Evolutionary conservation across 2,797 vertebrate genomes (phyloP).

Genomic region (Pantherophis vulpinus): DNA sequence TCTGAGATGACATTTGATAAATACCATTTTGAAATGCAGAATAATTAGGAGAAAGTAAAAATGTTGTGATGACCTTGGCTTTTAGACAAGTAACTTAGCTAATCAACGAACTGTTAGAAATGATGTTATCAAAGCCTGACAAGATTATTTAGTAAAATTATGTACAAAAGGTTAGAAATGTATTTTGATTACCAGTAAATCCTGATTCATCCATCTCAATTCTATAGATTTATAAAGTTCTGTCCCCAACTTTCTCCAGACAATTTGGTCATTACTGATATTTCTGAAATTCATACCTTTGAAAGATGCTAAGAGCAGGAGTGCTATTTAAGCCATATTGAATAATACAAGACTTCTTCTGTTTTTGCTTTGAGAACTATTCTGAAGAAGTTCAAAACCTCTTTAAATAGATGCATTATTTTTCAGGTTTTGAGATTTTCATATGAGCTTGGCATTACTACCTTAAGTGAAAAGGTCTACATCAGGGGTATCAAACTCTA

Average conservation of each 20-base stretch:
- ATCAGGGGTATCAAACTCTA: neutral
- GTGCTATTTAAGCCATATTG: neutral
- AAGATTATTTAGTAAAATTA: neutral
- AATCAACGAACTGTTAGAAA: neutral
- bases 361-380: too few relatives aligned
- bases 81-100: neutral
- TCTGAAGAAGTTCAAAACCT: neutral
- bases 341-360: neutral
- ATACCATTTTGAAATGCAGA: neutral
- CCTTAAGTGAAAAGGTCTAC: neutral
- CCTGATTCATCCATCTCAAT: neutral
- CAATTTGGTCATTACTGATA: neutral
- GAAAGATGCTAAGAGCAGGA: neutral
- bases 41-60: neutral
- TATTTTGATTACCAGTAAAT: neutral
- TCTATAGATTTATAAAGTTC: neutral
- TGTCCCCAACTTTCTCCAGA: neutral
- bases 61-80: neutral
- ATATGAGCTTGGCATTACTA: neutral
- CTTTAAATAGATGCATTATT: neutral
- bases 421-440: neutral
- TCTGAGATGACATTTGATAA: neutral
- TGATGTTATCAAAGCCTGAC: neutral
- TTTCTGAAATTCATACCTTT: neutral
- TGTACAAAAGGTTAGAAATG: neutral